Base-by-base conservation (phyloP, 2,113 vertebrate genomes). In the Elephas maximus region DNA sequence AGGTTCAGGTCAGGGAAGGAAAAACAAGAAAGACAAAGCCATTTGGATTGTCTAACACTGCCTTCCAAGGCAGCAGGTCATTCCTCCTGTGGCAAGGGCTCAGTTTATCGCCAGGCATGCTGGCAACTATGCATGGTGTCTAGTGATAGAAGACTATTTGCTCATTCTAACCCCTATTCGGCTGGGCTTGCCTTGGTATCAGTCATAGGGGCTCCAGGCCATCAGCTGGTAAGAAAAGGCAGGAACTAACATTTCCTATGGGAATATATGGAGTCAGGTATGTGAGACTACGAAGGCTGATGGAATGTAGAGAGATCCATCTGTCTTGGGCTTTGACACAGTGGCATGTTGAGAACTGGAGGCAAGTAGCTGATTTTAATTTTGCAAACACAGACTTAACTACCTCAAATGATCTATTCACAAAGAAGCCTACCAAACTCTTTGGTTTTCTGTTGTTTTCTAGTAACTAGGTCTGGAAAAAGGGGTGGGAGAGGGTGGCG, bases 391-490 rank as follows among this genome's bases (percentile, higher is more conserved):
- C 3, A 78, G 41, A 21, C 71, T 88, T 92, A 67, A 69, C 45
- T 83, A 65, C 24, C 37, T 51, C 63, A 91, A 80, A 85, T 76
- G 37, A 90, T 33, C 71, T 87, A 30, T 44, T 91, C 82, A 71
- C 83, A 91, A 84, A 95, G 60, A 84, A 8, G 21, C 82, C 45
- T 62, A 74, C 63, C 57, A 28, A 78, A 73, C 92, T 60, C 88
- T 95, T 84, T 92, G 77, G 30, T 89, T 95, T 90, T 86, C 93
- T 96, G 23, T 62, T 73, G 33, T 94, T 84, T 85, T 69, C 60
- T 81, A 57, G 86, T 96, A 89, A 79, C 60, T 82, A 73, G 83
- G 24, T 89, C 86, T 86, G 41, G 48, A 24, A 26, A 62, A 80
- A 90, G 76, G 6, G 6, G 12, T 28, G 9, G 41, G 76, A 5